Conservation (phyloP, 2,113 vertebrate species). For the Anhinga rufa region DNA sequence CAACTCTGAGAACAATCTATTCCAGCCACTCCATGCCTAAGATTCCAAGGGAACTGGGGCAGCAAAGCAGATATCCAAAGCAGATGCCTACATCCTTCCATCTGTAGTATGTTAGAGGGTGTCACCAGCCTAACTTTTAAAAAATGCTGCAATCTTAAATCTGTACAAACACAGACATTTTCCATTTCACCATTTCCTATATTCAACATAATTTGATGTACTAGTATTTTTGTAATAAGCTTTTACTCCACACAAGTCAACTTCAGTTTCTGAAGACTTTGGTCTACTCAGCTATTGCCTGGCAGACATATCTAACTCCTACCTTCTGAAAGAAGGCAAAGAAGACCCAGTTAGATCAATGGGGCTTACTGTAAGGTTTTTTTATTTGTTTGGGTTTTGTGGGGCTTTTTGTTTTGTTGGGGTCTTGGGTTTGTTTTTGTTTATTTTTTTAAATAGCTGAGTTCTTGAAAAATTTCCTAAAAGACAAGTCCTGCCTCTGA, state of each 20-base stretch:
- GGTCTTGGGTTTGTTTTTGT: no score
- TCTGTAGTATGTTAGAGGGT: background rate
- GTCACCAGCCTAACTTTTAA: background rate
- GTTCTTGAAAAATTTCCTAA: conserved; percentile 30
- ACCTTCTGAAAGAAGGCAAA: conserved; percentile 13
- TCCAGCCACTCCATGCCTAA: background rate
- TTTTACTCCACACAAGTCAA: background rate
- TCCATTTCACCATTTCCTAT: background rate
- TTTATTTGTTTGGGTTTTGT: background rate
- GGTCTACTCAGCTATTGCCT: background rate
- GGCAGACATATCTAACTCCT: background rate
- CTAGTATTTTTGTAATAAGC: background rate
- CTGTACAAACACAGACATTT: background rate
- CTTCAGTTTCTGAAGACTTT: background rate
- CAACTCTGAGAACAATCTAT: background rate
- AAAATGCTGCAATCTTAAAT: background rate
- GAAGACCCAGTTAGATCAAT: background rate
- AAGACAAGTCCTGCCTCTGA: conserved; percentile 36
- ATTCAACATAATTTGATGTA: background rate
- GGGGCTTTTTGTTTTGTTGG: background rate
- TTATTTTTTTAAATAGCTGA: conserved; percentile 16
- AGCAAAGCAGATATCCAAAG: background rate
- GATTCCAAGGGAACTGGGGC: background rate
- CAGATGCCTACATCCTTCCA: background rate
- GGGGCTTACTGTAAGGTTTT: background rate